Conservation (phyloP, 2,888 invertebrate genomes). For the Druceiella hillmani region DNA sequence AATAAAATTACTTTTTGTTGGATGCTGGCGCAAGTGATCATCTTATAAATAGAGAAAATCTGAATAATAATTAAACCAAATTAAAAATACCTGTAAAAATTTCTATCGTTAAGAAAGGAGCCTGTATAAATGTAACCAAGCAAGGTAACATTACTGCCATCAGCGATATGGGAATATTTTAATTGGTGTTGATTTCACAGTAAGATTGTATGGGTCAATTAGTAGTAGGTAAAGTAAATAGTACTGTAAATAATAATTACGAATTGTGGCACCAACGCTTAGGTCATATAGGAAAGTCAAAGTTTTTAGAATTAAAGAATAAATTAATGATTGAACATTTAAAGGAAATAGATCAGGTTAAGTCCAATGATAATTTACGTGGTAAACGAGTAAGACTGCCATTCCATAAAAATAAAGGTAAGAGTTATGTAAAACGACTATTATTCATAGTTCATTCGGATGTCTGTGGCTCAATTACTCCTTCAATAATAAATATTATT, state of each 20-base stretch:
- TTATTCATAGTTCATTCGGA: constrained; percentile 30
- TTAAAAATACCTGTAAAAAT: constrained; percentile 26
- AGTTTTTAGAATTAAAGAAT: constrained; percentile 20
- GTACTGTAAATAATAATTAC: constrained; percentile 17
- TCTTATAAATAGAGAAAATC: constrained; percentile 21
- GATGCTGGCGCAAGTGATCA: constrained; percentile 23
- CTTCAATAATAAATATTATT: constrained; percentile 29
- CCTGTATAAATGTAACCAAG: constrained; percentile 27
- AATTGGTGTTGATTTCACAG: constrained; percentile 12
- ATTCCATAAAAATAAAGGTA: constrained; percentile 28
- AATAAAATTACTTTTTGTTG: constrained; percentile 15
- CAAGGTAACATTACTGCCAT: constrained; percentile 26
- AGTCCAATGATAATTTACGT: constrained; percentile 20
- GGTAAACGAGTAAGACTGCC: constrained; percentile 31
- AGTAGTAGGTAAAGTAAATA: constrained; percentile 21
- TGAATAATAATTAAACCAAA: constrained; percentile 16
- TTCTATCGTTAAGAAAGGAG: constrained; percentile 27
- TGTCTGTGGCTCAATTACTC: constrained; percentile 30
- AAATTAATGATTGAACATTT: constrained; percentile 18
- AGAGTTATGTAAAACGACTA: constrained; percentile 27
- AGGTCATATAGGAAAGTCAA: constrained; percentile 26
- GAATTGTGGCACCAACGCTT: constrained; percentile 27
- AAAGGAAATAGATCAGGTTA: constrained; percentile 11
- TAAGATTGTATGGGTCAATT: constrained; percentile 13
- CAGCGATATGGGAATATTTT: constrained; percentile 24